Base-by-base conservation (phyloP, 2,888 invertebrate species). In the Tiliacea citrago region DNA sequence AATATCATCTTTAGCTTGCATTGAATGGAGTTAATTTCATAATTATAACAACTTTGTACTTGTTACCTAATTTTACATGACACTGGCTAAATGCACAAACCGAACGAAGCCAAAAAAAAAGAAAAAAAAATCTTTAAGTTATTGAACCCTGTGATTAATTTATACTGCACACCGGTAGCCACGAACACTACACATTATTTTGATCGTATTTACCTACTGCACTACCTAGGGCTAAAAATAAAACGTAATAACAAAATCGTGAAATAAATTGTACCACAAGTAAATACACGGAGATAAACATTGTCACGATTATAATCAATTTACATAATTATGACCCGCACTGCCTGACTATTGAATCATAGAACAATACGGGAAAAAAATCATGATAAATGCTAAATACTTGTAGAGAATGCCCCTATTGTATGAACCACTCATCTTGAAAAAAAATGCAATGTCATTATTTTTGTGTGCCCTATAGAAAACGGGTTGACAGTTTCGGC, bases 261-360 rank as follows among this genome's bases (percentile, higher is more conserved):
- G 65, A 45, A 55, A 47, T 68, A 42, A 69, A 55, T 29, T 21
- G 9, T 58, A 73, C 68, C 68, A 35, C 65, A 71, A 74, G 9
- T 53, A 29, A 71, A 82, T 49, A 24, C 13, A 49, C 21, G 53
- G 9, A 63, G 45, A 73, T 55, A 69, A 67, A 9, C 45, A 70
- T 21, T 73, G 55, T 82, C 82, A 82, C 73, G 82, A 73, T 80
- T 55, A 45, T 45, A 70, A 65, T 60, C 0, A 10, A 79, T 82
- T 80, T 57, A 53, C 77, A 84, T 83, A 83, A 71, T 24, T 57
- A 82, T 60, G n/a, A 84, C 84, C 85, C 85, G 79, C 82, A 84
- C 58, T 49, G 4, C 29, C 16, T 39, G 29, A 7, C 35, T 72
- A 76, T 49, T 72, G 68, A 77, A 10, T 84, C 74, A 68, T 60